Conservation (phyloP, 2,113 vertebrate species). For the Archocentrus centrarchus region DNA sequence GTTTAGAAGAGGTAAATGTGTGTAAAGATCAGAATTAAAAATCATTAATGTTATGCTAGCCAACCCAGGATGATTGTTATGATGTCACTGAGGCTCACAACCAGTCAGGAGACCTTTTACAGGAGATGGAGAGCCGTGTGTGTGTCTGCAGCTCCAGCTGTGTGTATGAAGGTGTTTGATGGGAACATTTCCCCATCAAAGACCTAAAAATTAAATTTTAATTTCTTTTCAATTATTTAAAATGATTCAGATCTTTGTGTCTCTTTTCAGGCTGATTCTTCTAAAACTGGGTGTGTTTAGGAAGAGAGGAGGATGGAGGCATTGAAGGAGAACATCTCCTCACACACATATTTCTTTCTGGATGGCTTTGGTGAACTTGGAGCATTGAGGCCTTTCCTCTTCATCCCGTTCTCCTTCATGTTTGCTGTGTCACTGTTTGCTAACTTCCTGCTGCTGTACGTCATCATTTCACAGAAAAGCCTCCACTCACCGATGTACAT, state of each 20-base stretch:
- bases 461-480: conserved; percentile 1
- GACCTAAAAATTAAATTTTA: no score
- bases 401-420: conserved; percentile 20
- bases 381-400: conserved; percentile 37
- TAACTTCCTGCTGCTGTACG: conserved; percentile 44
- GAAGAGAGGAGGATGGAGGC: background rate
- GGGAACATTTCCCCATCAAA: no score
- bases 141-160: no score
- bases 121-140: no score
- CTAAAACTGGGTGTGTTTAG: background rate
- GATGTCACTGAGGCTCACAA: no score
- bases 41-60: no score
- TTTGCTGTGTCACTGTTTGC: background rate
- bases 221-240: background rate
- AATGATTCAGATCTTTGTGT: background rate
- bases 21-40: no score
- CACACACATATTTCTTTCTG: conserved; percentile 13
- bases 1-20: no score
- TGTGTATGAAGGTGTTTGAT: no score
- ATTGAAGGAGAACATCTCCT: conserved; percentile 28
- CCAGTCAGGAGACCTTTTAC: no score
- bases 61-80: no score
- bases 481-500: no score
- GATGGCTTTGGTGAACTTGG: conserved; percentile 12
- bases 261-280: background rate